These are phyloP conservation scores for Sula dactylatra DNA, from an alignment of 2,113 vertebrate genomes.

Conservation along the genomic window DNA sequence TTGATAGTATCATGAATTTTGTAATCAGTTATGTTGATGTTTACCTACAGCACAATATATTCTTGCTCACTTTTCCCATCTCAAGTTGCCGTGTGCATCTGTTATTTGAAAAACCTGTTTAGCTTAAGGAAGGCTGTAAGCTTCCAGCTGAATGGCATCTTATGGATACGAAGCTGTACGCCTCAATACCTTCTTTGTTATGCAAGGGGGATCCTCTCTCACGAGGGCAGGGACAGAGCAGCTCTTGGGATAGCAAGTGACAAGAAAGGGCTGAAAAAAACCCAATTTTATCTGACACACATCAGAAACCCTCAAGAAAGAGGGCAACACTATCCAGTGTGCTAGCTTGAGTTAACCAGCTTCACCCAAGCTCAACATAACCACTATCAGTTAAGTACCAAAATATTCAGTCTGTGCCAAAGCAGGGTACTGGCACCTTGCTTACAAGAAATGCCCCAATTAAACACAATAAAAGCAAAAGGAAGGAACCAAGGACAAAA, in stretches of 20 bases:
- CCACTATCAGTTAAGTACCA: background rate
- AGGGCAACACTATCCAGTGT: background rate
- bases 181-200: background rate
- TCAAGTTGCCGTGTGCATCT: background rate
- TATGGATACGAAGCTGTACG: background rate
- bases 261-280: background rate
- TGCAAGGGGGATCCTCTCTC: background rate
- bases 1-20: background rate
- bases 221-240: background rate
- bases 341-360: background rate
- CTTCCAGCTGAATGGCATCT: background rate
- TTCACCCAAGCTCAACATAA: background rate
- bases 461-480: background rate
- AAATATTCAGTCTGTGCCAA: background rate
- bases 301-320: background rate
- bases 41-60: background rate
- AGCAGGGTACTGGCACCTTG: background rate
- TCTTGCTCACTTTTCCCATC: background rate
- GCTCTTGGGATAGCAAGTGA: background rate
- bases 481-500: background rate
- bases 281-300: fast-evolving
- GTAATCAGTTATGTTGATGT: background rate
- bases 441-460: background rate
- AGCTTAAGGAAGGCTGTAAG: background rate
- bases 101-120: background rate